phyloP scores from a whole-genome alignment of 2,888 invertebrate species.

The Pycnomerus fuliginosus region DNA sequence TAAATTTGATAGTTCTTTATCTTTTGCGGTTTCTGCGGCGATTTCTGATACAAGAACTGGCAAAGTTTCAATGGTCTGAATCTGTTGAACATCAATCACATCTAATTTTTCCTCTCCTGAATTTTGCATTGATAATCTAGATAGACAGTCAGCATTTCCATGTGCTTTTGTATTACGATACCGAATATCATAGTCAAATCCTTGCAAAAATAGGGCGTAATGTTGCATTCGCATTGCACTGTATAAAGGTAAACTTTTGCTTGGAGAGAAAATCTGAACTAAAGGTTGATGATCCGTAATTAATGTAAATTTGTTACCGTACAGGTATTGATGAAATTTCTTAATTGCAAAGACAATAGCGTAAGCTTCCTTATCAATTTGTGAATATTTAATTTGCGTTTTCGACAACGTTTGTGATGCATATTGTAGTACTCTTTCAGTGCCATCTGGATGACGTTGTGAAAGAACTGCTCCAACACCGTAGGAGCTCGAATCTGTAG shows the following conservation, averaged over 20 bases:
- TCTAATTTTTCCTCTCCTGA: too few relatives aligned
- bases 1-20: too few relatives aligned
- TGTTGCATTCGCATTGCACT: not conserved
- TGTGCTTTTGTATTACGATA: not conserved
- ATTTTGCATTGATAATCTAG: too few relatives aligned
- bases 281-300: slow-evolving; percentile 6
- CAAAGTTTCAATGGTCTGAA: too few relatives aligned
- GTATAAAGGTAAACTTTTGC: not conserved
- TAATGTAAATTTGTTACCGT: slow-evolving; percentile 12
- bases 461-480: too few relatives aligned
- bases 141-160: too few relatives aligned
- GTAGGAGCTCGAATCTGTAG: too few relatives aligned
- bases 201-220: not conserved
- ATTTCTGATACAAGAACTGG: too few relatives aligned
- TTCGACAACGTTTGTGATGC: slow-evolving; percentile 15
- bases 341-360: slow-evolving; percentile 20
- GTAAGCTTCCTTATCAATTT: slow-evolving; percentile 24
- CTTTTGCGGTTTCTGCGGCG: too few relatives aligned
- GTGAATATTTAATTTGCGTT: slow-evolving; percentile 16
- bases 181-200: not conserved
- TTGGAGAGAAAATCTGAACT: not conserved
- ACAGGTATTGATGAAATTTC: slow-evolving; percentile 19
- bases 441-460: too few relatives aligned
- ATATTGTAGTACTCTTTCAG: slow-evolving; percentile 16
- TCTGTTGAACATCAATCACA: too few relatives aligned